Evolutionary conservation across 2,888 invertebrate genomes (phyloP), one percentile per base, ranked within the genome.

Genomic region (Acronicta psi): DNA sequence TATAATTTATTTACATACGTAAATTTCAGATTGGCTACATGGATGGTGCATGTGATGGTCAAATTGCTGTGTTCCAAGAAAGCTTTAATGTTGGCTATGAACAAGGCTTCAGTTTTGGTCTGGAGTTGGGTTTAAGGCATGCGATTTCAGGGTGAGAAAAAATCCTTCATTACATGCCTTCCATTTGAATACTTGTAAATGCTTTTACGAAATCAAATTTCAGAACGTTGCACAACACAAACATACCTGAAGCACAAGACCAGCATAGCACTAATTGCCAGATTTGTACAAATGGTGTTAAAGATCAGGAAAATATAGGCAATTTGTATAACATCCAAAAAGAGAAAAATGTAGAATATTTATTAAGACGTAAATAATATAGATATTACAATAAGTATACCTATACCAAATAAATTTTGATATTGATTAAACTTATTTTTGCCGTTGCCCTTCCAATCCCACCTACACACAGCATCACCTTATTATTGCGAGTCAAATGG

Each of bases 51-150:
- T 88, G 94, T 31, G 95, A 95, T 81, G 97, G 97, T 0, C 93
- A 95, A 66, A 93, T 95, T 16, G 87, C 94, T 50, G 94, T 94
- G 46, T 96, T 96, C 74, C 97, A 97, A 88, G 81, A 92, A 17
- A 95, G 96, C 81, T 97, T 97, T 83, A 96, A 97, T 77, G 80
- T 82, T 56, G 97, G 97, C 1, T 97, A 96, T 82, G 86, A 88
- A 59, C 95, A 96, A 79, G 97, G 96, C 1, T 95, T 97, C 34
- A 84, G 86, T 59, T 95, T 95, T 73, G 96, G 96, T 14, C 94
- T 96, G 54, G 80, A 92, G 57, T 75, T 96, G 53, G 96, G 96
- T 59, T 87, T 88, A 9, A 71, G 65, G 37, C 74, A 81, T 58
- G 83, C 85, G 38, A 31, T 60, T 54, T 65, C 55, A 59, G 76